A percentile compares a stretch with the other conserved stretches of the same genome.
phyloP scores from a whole-genome alignment of 2,797 vertebrate genomes.

The Dendrocincla tyrannina region DNA sequence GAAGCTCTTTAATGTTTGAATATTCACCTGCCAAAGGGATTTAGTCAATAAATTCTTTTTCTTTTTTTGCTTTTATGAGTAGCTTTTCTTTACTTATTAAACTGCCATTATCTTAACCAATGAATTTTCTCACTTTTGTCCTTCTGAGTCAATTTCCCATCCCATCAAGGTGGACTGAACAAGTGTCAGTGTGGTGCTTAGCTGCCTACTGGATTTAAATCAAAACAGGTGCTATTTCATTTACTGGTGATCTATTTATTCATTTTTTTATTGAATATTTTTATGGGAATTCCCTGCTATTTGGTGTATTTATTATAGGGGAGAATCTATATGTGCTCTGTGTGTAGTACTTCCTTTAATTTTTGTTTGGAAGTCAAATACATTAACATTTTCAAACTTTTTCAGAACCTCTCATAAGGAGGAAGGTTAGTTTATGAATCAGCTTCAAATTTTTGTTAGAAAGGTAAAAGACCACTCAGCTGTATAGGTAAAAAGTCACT shows the following conservation, averaged over 20 bases:
- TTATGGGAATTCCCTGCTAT: neutral
- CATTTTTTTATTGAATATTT: neutral
- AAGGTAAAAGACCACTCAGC: neutral
- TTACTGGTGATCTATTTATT: neutral
- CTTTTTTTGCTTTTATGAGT: neutral
- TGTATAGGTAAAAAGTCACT: neutral
- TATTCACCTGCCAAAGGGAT: neutral
- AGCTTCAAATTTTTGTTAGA: neutral
- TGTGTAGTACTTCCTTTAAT: neutral
- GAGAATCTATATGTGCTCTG: fast-evolving
- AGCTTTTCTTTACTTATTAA: neutral
- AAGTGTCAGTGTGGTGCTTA: neutral
- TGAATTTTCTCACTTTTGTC: neutral
- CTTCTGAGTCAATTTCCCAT: neutral
- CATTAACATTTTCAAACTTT: neutral
- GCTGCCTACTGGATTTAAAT: neutral
- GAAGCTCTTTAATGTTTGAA: neutral
- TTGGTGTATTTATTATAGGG: neutral
- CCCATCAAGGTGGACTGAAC: fast-evolving
- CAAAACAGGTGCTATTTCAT: neutral
- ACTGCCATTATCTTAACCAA: neutral
- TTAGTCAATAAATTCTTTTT: neutral
- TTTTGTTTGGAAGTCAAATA: neutral
- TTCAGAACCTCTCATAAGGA: neutral
- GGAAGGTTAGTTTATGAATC: neutral